Percentiles rank a stretch among this genome's conserved stretches.
phyloP scores from a whole-genome alignment of 2,113 vertebrate genomes.

The Neodon shergylaensis region DNA sequence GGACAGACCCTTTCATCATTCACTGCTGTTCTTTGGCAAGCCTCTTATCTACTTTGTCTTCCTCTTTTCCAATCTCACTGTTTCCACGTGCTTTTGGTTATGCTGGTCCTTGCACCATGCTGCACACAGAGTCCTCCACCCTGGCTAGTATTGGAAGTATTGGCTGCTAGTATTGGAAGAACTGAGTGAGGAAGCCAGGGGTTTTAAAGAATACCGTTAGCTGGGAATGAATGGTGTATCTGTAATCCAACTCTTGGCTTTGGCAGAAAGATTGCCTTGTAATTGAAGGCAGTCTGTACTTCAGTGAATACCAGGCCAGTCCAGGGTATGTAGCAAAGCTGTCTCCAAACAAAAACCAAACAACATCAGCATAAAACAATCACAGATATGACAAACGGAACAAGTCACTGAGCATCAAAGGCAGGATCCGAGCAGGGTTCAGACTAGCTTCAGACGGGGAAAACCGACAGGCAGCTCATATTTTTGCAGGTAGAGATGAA shows the following conservation, averaged over 20 bases:
- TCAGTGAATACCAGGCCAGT: neutral
- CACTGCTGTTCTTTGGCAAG: neutral
- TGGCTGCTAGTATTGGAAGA: neutral
- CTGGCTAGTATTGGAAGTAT: neutral
- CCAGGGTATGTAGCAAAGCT: neutral
- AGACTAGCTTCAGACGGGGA: neutral
- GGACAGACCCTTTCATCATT: conserved; percentile 45
- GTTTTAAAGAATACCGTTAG: neutral
- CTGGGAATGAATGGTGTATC: neutral
- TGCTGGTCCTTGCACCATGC: neutral
- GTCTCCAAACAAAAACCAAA: neutral
- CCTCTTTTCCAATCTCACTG: neutral
- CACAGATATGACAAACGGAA: neutral
- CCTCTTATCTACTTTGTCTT: conserved; percentile 21
- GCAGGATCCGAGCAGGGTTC: neutral
- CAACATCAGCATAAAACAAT: neutral
- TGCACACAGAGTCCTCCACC: neutral
- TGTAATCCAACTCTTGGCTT: neutral
- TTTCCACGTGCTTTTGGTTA: conserved; percentile 14
- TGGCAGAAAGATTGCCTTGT: neutral
- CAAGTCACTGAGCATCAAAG: neutral
- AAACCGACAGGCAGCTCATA: neutral
- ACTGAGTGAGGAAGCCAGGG: neutral
- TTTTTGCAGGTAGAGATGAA: neutral
- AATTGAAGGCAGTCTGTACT: neutral